Evolutionary conservation across 2,797 vertebrate genomes (phyloP), one percentile per base, ranked within the genome.

Genomic region (Microhierax caerulescens): DNA sequence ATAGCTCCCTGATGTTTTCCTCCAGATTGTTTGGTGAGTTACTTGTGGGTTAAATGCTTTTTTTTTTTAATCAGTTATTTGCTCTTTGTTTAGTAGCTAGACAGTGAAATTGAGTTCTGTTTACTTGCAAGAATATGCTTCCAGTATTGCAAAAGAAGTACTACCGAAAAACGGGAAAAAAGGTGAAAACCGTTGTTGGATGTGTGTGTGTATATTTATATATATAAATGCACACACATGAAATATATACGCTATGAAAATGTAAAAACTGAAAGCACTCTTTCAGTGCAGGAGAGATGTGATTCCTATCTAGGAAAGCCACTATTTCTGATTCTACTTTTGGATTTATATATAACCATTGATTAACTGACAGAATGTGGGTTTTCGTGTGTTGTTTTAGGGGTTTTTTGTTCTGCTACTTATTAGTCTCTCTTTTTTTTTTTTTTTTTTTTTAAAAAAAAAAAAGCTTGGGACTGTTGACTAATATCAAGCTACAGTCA

Each of bases 171-270:
- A 21, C 12, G 7, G 5, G n/a, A 48, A 73, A 41, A 32, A 70
- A 59, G 1, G 3, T 39, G 45, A 51, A 86, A 82, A 53, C 11
- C 25, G 7, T 50, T 53, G 25, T 23, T 64, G 36, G 21, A 51
- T 19, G 41, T 43, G 41, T 43, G 41, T 43, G 43, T 12, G 15
- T 5, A 11, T 13, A 9, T 8, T 28, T 7, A 19, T 3, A 30
- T 5, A 11, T 13, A 9, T 8, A 34, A 5, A 19, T 9, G 13
- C 4, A 39, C 8, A 14, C 17, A 43, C 1, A 3, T 41, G 39
- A 41, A 36, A 28, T 41, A 8, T 3, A 6, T 21, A 7, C 50
- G 13, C 28, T 43, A 25, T 1, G 5, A 53, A 63, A 43, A 51
- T 15, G 11, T 51, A 28, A 48, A 67, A 82, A 8, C 11, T 39